Base-by-base conservation (phyloP, 2,888 invertebrate genomes). In the Tipula confusa region DNA sequence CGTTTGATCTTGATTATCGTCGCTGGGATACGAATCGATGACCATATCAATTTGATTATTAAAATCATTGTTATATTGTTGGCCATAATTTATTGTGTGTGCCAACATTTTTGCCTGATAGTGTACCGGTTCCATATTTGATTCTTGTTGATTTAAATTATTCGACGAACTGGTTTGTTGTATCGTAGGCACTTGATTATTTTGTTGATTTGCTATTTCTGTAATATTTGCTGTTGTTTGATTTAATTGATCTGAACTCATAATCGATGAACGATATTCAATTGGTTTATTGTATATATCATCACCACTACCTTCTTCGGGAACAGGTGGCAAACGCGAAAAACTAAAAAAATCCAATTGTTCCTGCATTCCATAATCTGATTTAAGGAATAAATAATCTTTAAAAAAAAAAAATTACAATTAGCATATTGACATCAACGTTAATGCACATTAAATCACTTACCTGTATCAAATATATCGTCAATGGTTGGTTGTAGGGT, bases 401-500 rank as follows among this genome's bases (percentile, higher is more conserved):
- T n/a, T 82, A 18, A 82, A 33, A 82, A 82, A 6, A 33, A 82
- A 18, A 33, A 36, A n/a, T n/a, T n/a, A n/a, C n/a, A n/a, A n/a
- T n/a, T n/a, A n/a, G n/a, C n/a, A n/a, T n/a, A n/a, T n/a, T n/a
- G n/a, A n/a, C n/a, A n/a, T n/a, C n/a, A n/a, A n/a, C n/a, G n/a
- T n/a, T n/a, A n/a, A 9, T 9, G 15, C n/a, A 43, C 43, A 15
- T 2, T n/a, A 43, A 43, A 29, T 29, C 29, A 80, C 29, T 29
- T n/a, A 29, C 80, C 31, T n/a, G 43, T 9, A 88, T 97, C 97
- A 96, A 97, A 97, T 90, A 96, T 96, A 90, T 97, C 97, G 88
- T 98, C 97, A 87, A 98, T 92, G 90, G 97, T 97, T 85, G 99
- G 99, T 90, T 99, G 99, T 85, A 99, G 91, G 83, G 98, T 98